Base-by-base conservation (phyloP, 2,797 vertebrate species). In the Caiman crocodilus region DNA sequence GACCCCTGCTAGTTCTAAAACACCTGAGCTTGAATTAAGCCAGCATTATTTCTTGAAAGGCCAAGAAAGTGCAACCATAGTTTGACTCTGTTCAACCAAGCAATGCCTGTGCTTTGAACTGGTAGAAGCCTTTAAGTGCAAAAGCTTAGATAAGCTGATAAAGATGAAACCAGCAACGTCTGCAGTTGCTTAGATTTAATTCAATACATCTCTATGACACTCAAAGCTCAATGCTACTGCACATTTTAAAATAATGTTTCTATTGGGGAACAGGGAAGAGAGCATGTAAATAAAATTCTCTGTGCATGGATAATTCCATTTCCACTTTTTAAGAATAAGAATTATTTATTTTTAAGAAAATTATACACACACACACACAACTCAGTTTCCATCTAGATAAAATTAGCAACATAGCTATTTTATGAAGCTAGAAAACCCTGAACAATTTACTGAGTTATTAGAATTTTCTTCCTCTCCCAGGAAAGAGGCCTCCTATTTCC, bases 131-230 rank as follows among this genome's bases (percentile, higher is more conserved):
- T 94, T 85, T 79, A 90, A 84, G 85, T 84, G 81, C 56, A 95
- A 92, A 97, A 96, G 90, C 74, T 94, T 92, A 96, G 79, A 82
- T 91, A 96, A 91, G 79, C 82, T 93, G 88, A 94, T 87, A 94
- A 85, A 96, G 94, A 97, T 86, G 87, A 95, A 97, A 92, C 80
- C 79, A 80, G 28, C 79, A 76, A 81, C 77, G 85, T 89, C 65
- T 89, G 78, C 79, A 78, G 84, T 90, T 87, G 75, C 82, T 92
- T 89, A 92, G 87, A 92, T 95, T 85, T 81, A 90, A 81, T 93
- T 96, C 94, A 56, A 12, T 82, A 77, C 88, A 93, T 50, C 73
- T 30, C 30, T 67, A 80, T 82, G 78, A 56, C 11, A 76, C 56
- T 20, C 42, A 91, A 82, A 92, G 90, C 86, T 88, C 85, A 84